These are phyloP conservation scores for Aleadryas rufinucha DNA, from an alignment of 2,113 vertebrate genomes.

Conservation along the genomic window DNA sequence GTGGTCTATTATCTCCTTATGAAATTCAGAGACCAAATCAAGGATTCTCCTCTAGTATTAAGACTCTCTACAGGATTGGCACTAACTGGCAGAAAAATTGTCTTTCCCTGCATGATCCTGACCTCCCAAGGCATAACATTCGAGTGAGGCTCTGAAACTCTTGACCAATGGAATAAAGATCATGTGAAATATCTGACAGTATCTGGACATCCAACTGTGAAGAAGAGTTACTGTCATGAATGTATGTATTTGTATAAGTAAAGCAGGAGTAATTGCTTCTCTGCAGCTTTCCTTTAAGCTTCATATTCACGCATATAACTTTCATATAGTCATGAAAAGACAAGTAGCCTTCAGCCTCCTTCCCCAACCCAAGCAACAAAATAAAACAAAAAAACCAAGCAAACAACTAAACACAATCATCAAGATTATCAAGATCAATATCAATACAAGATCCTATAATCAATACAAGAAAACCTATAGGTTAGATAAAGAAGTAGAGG, in stretches of 20 bases:
- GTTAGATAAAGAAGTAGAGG: not conserved
- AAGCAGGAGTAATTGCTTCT: not conserved
- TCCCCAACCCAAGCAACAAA: not conserved
- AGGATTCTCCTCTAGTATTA: constrained; percentile 40
- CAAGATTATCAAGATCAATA: no score
- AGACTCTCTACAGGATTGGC: not conserved
- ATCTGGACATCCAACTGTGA: not conserved
- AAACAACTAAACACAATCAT: not conserved
- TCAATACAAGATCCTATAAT: no score
- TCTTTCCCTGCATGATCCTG: constrained; percentile 42
- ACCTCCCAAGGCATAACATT: constrained; percentile 12
- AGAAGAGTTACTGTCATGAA: not conserved
- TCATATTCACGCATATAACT: not conserved
- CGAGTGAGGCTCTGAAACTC: not conserved
- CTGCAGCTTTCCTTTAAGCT: not conserved
- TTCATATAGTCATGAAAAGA: not conserved
- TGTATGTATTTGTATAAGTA: not conserved
- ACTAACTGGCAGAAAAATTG: constrained; percentile 39
- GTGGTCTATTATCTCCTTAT: constrained; percentile 46
- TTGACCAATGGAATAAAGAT: constrained; percentile 28
- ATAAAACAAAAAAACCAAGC: not conserved
- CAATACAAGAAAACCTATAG: not conserved
- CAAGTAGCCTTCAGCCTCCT: not conserved
- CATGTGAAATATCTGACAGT: not conserved
- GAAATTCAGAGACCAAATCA: constrained; percentile 55